These are phyloP conservation scores for Cosmorhoe ocellata DNA, from an alignment of 2,888 invertebrate genomes.

Conservation along the genomic window DNA sequence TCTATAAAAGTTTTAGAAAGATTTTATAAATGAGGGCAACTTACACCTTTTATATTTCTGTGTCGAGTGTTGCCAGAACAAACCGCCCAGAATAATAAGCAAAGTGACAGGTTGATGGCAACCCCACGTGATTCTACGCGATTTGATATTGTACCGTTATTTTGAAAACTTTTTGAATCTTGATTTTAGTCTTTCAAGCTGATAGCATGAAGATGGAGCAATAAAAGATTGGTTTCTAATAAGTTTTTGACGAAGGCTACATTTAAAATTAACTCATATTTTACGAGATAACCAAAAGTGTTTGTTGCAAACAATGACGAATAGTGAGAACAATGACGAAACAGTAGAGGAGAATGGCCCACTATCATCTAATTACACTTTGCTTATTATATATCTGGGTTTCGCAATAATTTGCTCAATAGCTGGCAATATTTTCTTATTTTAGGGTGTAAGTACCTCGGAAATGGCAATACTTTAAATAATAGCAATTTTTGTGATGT, in stretches of 20 bases:
- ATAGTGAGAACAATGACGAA: too few relatives aligned
- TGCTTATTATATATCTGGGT: background rate
- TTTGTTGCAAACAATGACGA: too few relatives aligned
- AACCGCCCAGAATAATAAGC: background rate
- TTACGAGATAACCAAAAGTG: too few relatives aligned
- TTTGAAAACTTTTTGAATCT: too few relatives aligned
- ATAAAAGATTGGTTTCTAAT: too few relatives aligned
- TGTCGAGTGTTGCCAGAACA: background rate
- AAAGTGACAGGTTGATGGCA: background rate
- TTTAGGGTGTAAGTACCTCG: constrained; percentile 48
- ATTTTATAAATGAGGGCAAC: constrained; percentile 57
- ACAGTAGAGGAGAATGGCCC: too few relatives aligned
- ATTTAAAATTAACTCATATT: too few relatives aligned
- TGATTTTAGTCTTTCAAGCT: too few relatives aligned
- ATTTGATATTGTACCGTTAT: too few relatives aligned
- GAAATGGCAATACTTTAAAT: constrained; percentile 54
- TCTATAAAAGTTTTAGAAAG: constrained; percentile 52
- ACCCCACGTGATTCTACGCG: too few relatives aligned
- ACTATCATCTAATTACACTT: background rate
- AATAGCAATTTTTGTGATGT: constrained; percentile 71
- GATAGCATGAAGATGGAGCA: too few relatives aligned
- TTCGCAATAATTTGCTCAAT: constrained; percentile 24
- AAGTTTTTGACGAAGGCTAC: too few relatives aligned
- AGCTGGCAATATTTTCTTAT: constrained; percentile 11
- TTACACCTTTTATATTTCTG: constrained; percentile 46